phyloP scores from a whole-genome alignment of 1,140 invertebrate genomes.

The Danaus plexippus region DNA sequence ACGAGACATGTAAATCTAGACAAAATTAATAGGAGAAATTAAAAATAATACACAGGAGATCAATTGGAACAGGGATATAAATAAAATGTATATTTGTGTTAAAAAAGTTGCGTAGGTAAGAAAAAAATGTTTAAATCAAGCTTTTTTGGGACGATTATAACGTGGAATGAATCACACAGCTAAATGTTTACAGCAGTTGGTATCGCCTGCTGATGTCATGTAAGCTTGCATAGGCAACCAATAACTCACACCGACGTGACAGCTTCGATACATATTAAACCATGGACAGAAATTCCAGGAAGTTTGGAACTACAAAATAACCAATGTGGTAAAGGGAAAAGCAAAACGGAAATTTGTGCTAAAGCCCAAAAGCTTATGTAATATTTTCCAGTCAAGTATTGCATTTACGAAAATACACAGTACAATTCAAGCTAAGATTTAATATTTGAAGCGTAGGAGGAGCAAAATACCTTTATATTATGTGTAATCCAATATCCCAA shows the following conservation, averaged over 20 bases:
- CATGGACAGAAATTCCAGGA: conserved; percentile 39
- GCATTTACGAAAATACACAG: neutral
- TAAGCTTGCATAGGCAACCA: conserved; percentile 33
- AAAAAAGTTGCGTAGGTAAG: too few relatives aligned
- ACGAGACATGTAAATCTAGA: too few relatives aligned
- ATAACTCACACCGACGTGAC: conserved; percentile 32
- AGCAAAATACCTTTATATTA: conserved; percentile 67
- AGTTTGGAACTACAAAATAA: conserved; percentile 22
- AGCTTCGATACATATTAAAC: conserved; percentile 21
- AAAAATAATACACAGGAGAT: too few relatives aligned
- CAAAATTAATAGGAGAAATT: too few relatives aligned
- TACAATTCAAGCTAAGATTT: conserved; percentile 6
- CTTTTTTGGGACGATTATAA: conserved; percentile 19
- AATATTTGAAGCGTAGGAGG: conserved; percentile 59
- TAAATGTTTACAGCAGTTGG: conserved; percentile 56
- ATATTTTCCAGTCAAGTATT: neutral
- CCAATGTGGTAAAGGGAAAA: too few relatives aligned
- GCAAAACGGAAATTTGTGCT: too few relatives aligned
- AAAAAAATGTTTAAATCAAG: conserved; percentile 23
- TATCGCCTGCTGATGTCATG: conserved; percentile 64
- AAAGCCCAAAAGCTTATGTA: too few relatives aligned
- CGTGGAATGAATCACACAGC: conserved; percentile 42
- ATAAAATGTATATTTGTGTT: too few relatives aligned
- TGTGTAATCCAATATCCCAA: conserved; percentile 70
- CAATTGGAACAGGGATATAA: too few relatives aligned